phyloP scores from a whole-genome alignment of 2,888 invertebrate species.

The Cataglyphis livida region DNA sequence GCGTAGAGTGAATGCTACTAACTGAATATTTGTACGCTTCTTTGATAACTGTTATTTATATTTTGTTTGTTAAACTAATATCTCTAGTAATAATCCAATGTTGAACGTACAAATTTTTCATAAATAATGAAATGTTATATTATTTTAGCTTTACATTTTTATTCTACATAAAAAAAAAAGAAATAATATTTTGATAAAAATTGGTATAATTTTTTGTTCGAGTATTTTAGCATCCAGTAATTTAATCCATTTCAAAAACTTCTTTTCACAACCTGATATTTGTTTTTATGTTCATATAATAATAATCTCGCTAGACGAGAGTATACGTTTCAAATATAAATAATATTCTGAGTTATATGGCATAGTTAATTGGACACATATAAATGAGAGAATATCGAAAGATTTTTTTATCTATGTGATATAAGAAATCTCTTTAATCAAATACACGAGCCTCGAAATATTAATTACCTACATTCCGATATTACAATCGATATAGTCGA shows the following conservation, averaged over 20 bases:
- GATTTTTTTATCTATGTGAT: background rate
- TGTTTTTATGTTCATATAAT: background rate
- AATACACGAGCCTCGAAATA: background rate
- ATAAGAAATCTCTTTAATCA: background rate
- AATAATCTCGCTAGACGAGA: background rate
- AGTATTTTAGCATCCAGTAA: background rate
- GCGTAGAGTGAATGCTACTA: background rate
- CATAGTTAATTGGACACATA: background rate
- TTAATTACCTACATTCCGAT: background rate
- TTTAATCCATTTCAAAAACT: background rate
- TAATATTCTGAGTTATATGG: background rate
- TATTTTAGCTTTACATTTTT: background rate
- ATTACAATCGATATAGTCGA: background rate
- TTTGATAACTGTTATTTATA: background rate
- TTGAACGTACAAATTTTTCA: background rate
- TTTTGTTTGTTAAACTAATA: background rate
- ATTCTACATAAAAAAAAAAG: background rate
- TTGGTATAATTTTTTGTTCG: background rate
- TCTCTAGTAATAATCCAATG: background rate
- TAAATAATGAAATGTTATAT: background rate
- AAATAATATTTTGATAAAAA: background rate
- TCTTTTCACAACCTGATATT: background rate
- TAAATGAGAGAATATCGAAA: background rate
- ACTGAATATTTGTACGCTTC: conserved; percentile 4
- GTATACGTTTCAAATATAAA: background rate